phyloP scores from a whole-genome alignment of 2,888 invertebrate genomes.

The Cosmia pyralina region DNA sequence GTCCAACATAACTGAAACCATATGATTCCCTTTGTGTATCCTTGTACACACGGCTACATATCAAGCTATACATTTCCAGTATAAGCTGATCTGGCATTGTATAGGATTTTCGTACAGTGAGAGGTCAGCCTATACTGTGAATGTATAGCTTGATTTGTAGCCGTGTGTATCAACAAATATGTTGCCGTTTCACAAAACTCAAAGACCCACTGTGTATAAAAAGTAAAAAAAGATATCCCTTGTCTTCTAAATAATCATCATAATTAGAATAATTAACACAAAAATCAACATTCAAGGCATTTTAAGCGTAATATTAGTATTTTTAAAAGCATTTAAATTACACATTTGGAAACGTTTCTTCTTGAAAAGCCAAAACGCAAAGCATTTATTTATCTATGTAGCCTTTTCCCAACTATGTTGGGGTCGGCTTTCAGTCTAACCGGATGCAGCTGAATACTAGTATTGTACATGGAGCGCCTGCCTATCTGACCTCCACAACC shows the following conservation, averaged over 20 bases:
- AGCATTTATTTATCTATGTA: constrained; percentile 9
- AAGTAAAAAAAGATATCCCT: neutral
- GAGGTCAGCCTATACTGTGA: too few relatives aligned
- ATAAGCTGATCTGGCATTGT: too few relatives aligned
- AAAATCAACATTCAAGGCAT: constrained; percentile 23
- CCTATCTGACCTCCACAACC: too few relatives aligned
- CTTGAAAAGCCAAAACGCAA: neutral
- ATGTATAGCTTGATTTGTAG: too few relatives aligned
- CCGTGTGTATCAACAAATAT: too few relatives aligned
- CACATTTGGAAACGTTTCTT: neutral
- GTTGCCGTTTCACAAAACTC: neutral
- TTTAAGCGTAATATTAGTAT: constrained; percentile 39
- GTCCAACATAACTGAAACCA: neutral
- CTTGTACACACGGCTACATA: neutral
- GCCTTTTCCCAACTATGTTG: too few relatives aligned
- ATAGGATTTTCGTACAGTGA: too few relatives aligned
- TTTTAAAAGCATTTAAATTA: constrained; percentile 19
- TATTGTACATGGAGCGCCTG: too few relatives aligned
- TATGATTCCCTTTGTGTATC: neutral
- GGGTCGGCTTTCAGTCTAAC: too few relatives aligned
- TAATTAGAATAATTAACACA: neutral
- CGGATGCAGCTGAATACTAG: too few relatives aligned
- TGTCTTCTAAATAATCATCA: neutral
- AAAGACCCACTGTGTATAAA: neutral
- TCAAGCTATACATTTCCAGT: too few relatives aligned